Evolutionary conservation across 1,140 invertebrate genomes (phyloP).

Genomic region (Drosophila elegans): DNA sequence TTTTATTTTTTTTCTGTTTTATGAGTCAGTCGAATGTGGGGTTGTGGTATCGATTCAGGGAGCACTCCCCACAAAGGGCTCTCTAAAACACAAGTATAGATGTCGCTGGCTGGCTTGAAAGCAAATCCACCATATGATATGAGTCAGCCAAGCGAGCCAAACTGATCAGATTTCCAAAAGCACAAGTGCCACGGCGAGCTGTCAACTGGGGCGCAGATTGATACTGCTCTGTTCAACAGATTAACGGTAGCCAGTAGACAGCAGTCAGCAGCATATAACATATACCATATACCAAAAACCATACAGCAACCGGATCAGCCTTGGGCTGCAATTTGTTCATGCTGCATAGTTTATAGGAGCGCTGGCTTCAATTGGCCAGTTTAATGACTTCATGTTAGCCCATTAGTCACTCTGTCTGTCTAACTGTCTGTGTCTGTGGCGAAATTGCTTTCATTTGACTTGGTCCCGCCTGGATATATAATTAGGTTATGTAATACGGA

Average conservation of each 20-base stretch:
- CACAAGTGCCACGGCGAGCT: slow-evolving; percentile 37
- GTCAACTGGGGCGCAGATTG: slow-evolving; percentile 21
- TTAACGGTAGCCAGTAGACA: slow-evolving; percentile 2
- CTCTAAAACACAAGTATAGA: not conserved
- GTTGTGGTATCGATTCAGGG: slow-evolving; percentile 7
- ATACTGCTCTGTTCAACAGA: slow-evolving; percentile 23
- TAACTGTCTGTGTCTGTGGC: not conserved
- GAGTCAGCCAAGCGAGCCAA: slow-evolving; percentile 53
- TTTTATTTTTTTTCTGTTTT: slow-evolving; percentile 3
- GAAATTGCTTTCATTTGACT: slow-evolving; percentile 23
- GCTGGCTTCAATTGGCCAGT: slow-evolving; percentile 20
- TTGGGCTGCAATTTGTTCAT: slow-evolving; percentile 28
- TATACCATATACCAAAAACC: too few species aligned
- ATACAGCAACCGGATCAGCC: slow-evolving; percentile 15
- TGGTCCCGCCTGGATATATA: not conserved
- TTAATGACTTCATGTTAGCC: slow-evolving; percentile 23
- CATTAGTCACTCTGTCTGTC: slow-evolving; percentile 21
- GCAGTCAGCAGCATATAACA: not conserved
- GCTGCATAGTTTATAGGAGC: slow-evolving; percentile 20
- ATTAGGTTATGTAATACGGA: slow-evolving; percentile 10
- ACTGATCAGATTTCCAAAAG: slow-evolving; percentile 50
- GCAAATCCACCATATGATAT: slow-evolving; percentile 49
- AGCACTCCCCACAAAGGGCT: slow-evolving; percentile 8
- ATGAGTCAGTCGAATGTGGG: slow-evolving; percentile 10
- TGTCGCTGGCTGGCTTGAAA: slow-evolving; percentile 18